Percentiles rank a stretch among this genome's conserved stretches.
phyloP scores from a whole-genome alignment of 2,797 vertebrate species.

The Rhabdophis nuchalis region DNA sequence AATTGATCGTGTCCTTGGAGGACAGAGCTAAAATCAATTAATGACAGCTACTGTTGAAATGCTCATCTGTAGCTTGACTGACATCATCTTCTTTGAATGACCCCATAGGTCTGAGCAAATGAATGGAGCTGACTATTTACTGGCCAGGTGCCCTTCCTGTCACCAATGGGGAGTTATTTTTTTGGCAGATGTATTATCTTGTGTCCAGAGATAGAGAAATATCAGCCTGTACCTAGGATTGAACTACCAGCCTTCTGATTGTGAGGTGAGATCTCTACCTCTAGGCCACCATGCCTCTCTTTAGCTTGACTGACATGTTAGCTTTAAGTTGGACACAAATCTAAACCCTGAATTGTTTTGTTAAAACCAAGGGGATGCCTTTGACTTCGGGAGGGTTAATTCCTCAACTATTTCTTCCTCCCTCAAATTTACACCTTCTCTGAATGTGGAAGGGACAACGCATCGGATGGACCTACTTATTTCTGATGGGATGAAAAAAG shows the following conservation, averaged over 20 bases:
- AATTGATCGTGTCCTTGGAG: conserved; percentile 53
- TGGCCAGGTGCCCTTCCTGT: too few species aligned
- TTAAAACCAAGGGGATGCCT: background rate
- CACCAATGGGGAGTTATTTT: too few species aligned
- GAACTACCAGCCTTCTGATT: too few species aligned
- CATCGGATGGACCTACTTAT: background rate
- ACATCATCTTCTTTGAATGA: background rate
- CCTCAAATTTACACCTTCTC: background rate
- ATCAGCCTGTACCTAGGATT: too few species aligned
- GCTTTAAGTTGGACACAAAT: background rate
- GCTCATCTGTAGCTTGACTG: background rate
- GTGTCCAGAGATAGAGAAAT: too few species aligned
- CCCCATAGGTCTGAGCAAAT: too few species aligned
- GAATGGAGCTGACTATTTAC: too few species aligned
- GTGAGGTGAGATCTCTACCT: too few species aligned
- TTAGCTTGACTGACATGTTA: background rate
- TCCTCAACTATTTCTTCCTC: background rate
- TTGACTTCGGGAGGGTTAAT: background rate
- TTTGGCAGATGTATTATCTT: too few species aligned
- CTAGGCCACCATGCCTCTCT: too few species aligned
- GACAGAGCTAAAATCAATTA: conserved; percentile 69
- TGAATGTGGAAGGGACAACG: background rate
- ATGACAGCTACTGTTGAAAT: conserved; percentile 13
- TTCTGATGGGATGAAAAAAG: background rate
- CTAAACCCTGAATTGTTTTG: background rate